A percentile compares a stretch with the other conserved stretches of the same genome.
These are phyloP conservation scores for Leuctra nigra DNA, from an alignment of 2,888 invertebrate genomes.

Conservation along the genomic window DNA sequence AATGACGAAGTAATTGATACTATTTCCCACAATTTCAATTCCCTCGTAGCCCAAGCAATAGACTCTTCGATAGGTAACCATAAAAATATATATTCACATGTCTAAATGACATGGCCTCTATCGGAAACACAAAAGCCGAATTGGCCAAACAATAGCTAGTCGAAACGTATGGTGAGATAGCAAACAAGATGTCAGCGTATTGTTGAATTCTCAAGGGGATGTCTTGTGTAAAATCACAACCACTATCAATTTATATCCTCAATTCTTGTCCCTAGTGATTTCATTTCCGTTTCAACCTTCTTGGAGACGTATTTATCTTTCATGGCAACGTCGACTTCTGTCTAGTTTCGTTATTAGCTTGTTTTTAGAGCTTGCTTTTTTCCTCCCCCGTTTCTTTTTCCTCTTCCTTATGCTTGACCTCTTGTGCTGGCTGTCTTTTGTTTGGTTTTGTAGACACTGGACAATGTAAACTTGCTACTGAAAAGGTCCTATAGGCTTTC, in stretches of 20 bases:
- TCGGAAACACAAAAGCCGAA: too few relatives aligned
- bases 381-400: conserved; percentile 3
- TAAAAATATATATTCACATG: too few relatives aligned
- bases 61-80: too few relatives aligned
- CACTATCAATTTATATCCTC: conserved; percentile 10
- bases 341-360: conserved; percentile 6
- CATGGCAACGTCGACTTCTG: conserved; percentile 2
- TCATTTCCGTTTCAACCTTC: background rate
- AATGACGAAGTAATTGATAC: too few relatives aligned
- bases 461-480: conserved; percentile 5
- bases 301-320: conserved; percentile 7
- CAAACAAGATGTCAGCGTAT: too few relatives aligned
- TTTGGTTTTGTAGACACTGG: conserved; percentile 6
- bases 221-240: conserved; percentile 5
- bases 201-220: too few relatives aligned
- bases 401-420: conserved; percentile 12
- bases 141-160: too few relatives aligned
- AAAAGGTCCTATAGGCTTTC: too few relatives aligned
- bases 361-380: conserved; percentile 5
- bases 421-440: conserved; percentile 10
- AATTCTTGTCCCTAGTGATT: conserved; percentile 7
- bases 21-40: too few relatives aligned
- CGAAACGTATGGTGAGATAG: too few relatives aligned
- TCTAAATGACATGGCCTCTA: too few relatives aligned
- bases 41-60: too few relatives aligned